Conservation (phyloP, 2,113 vertebrate species). For the Oxyruncus cristatus region DNA sequence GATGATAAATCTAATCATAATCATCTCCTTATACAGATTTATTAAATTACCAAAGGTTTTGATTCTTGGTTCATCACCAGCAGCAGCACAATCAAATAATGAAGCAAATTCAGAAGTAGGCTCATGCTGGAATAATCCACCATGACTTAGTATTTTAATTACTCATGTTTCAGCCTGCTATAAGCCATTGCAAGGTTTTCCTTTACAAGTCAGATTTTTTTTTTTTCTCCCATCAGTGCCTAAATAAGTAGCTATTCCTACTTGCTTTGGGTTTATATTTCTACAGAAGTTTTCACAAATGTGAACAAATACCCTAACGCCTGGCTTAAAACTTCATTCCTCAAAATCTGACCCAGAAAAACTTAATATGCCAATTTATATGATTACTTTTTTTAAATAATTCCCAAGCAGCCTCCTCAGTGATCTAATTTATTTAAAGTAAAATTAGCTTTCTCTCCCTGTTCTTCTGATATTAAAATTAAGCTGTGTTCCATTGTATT, state of each 20-base stretch:
- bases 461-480: slow-evolving; percentile 9
- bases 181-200: background rate
- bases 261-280: background rate
- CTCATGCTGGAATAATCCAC: slow-evolving; percentile 1
- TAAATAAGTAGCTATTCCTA: slow-evolving; percentile 1
- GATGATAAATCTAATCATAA: background rate
- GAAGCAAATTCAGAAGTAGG: slow-evolving; percentile 18
- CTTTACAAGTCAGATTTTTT: background rate
- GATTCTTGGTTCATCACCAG: slow-evolving; percentile 10
- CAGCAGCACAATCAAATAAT: slow-evolving; percentile 24
- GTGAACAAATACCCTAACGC: background rate
- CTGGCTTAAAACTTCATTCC: slow-evolving; percentile 8
- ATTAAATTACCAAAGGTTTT: slow-evolving; percentile 37
- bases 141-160: background rate
- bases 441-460: slow-evolving; percentile 40
- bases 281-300: background rate
- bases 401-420: slow-evolving; percentile 29
- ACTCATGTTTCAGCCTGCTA: background rate
- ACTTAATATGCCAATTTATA: slow-evolving; percentile 7
- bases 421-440: slow-evolving; percentile 44
- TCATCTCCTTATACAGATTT: background rate
- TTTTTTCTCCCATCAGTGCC: background rate
- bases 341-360: slow-evolving; percentile 55
- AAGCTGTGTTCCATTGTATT: background rate
- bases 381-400: slow-evolving; percentile 15